A percentile compares a stretch with the other conserved stretches of the same genome.
Conservation (phyloP, 2,113 vertebrate genomes). For the Alexandromys fortis region DNA sequence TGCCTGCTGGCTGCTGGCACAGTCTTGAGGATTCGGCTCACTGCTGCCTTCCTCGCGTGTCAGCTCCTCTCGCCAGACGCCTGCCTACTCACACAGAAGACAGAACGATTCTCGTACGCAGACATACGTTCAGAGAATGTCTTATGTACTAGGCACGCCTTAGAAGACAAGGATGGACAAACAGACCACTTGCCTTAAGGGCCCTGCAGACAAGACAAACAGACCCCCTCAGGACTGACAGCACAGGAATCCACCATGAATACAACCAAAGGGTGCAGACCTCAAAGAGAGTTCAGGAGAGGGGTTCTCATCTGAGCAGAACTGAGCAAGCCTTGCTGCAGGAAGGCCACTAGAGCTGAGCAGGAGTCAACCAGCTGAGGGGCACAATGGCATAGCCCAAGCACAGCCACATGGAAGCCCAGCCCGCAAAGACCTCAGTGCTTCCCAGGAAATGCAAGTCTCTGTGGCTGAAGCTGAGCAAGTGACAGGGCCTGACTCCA, state of each 20-base stretch:
- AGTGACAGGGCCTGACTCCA: neutral
- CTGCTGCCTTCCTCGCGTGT: neutral
- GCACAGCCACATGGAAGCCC: neutral
- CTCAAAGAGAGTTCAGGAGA: neutral
- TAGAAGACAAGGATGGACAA: neutral
- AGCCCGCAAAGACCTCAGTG: neutral
- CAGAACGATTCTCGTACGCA: neutral
- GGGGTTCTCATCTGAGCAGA: neutral
- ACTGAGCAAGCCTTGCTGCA: neutral
- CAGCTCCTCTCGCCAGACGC: neutral
- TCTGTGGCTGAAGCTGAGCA: neutral
- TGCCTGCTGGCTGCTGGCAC: neutral
- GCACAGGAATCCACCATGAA: neutral
- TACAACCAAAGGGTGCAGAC: neutral
- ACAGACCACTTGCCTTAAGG: neutral
- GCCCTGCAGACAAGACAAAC: neutral
- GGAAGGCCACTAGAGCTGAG: neutral
- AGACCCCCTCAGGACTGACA: neutral
- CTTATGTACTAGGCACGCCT: neutral
- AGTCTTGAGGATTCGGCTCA: neutral
- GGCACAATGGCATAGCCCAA: neutral
- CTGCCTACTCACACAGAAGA: neutral
- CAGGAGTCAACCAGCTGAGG: neutral
- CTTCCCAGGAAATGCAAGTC: neutral
- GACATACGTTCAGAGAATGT: neutral